phyloP scores from a whole-genome alignment of 1,140 invertebrate genomes.

The Drosophila teissieri region DNA sequence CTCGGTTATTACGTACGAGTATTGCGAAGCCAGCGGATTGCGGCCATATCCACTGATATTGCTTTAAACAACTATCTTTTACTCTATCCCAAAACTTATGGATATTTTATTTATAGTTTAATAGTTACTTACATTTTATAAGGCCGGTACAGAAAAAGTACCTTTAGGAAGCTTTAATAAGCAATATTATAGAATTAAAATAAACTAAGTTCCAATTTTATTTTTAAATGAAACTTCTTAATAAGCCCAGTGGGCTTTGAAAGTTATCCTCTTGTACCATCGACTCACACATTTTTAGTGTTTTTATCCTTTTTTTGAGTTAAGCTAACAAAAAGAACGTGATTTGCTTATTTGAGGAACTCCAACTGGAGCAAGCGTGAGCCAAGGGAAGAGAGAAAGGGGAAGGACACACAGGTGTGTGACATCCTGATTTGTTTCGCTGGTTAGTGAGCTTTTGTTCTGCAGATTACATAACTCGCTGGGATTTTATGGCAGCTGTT shows the following conservation, averaged over 20 bases:
- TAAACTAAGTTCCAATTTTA: too few species aligned
- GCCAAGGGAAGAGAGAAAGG: background rate
- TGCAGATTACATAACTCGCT: constrained; percentile 51
- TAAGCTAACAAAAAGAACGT: constrained; percentile 63
- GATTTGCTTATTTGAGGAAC: constrained; percentile 66
- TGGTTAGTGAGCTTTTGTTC: constrained; percentile 32
- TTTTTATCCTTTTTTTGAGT: constrained; percentile 46
- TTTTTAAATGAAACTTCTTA: background rate
- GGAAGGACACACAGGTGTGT: constrained; percentile 40
- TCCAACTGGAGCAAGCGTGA: constrained; percentile 9
- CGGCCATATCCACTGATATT: constrained; percentile 50
- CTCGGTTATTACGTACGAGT: constrained; percentile 41
- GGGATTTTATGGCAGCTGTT: constrained; percentile 49
- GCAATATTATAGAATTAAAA: too few species aligned
- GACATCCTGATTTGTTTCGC: constrained; percentile 51
- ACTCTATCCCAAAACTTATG: constrained; percentile 5
- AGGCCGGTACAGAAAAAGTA: too few species aligned
- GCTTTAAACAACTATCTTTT: constrained; percentile 5
- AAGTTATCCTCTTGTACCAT: constrained; percentile 39
- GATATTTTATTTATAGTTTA: too few species aligned
- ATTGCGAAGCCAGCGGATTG: constrained; percentile 39
- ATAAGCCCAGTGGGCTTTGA: constrained; percentile 1
- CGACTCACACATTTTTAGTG: constrained; percentile 53
- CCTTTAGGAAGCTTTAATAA: background rate
- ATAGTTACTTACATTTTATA: background rate